Evolutionary conservation across 2,888 invertebrate species (phyloP), one percentile per base, ranked within the genome.

Genomic region (Acrobasis suavella): DNA sequence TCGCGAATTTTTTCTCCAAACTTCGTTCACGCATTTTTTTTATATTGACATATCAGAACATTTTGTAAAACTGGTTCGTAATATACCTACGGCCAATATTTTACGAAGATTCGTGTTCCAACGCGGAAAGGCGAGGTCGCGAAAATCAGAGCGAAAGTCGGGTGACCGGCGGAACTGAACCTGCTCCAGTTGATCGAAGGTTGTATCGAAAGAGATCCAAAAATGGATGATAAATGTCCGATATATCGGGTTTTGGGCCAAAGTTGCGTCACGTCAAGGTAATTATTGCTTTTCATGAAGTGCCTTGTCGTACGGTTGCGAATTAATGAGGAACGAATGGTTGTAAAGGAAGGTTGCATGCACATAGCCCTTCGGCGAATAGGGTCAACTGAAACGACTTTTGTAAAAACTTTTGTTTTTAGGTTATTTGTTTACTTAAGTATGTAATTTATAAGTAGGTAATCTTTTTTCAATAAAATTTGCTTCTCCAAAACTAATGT

Each of bases 91-190:
- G 12, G 16, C 16, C 16, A 55, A 38, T 54, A 54, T 38, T 38
- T 16, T 7, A 16, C 60, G 60, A 60, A 42, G 60, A 60, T 38
- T 50, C 51, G 66, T 52, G 49, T 55, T 50, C 38, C 42, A 32
- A 32, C 32, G 62, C 15, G 58, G 54, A 52, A 50, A 56, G 62
- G 62, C 55, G 69, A 69, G 69, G 69, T 69, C 69, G 61, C 67
- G 67, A 66, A 69, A 69, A 69, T 62, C 56, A 39, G 63, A 66
- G 69, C 67, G 69, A 69, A 69, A 69, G 71, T 65, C 64, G 70
- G 75, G 86, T 85, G 89, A 88, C 74, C 83, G 87, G 89, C 86
- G 88, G 88, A 88, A 88, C 83, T 80, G 73, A 69, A 72, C 68
- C 67, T 70, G 74, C 66, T 72, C 69, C 70, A 71, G 73, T 75